Evolutionary conservation across 1,140 invertebrate species (phyloP).

Genomic region (Trialeurodes vaporariorum): DNA sequence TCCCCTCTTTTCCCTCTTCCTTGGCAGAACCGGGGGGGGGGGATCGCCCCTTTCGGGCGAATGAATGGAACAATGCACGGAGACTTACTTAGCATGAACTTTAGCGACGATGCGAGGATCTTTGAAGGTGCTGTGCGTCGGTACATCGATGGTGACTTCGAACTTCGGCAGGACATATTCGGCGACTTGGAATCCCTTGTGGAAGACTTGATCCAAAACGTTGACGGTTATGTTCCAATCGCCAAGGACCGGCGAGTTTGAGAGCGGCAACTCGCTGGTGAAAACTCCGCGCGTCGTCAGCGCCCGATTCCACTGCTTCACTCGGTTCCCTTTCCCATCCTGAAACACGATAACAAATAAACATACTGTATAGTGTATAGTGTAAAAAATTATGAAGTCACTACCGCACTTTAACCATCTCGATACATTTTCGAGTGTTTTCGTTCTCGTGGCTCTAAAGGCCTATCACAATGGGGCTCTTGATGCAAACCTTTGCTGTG

Average conservation of each 20-base stretch:
- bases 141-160: constrained; percentile 67
- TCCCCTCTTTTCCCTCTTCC: too few species aligned
- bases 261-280: constrained; percentile 62
- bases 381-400: too few species aligned
- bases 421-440: too few species aligned
- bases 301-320: constrained; percentile 64
- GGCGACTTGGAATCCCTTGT: constrained; percentile 63
- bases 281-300: constrained; percentile 62
- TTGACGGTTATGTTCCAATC: constrained; percentile 71
- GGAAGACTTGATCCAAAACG: constrained; percentile 48
- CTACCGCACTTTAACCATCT: too few species aligned
- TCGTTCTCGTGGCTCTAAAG: too few species aligned
- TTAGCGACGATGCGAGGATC: constrained; percentile 62
- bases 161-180: constrained; percentile 92
- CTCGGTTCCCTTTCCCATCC: constrained; percentile 67
- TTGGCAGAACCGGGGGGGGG: too few species aligned
- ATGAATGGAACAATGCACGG: too few species aligned
- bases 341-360: too few species aligned
- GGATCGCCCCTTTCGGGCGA: too few species aligned
- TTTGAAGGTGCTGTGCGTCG: constrained; percentile 66
- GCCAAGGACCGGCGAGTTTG: constrained; percentile 77
- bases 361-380: too few species aligned
- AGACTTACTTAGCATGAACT: constrained; percentile 70
- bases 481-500: too few species aligned
- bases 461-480: too few species aligned